These are phyloP conservation scores for Eurypyga helias DNA, from an alignment of 2,113 vertebrate species.

Conservation along the genomic window DNA sequence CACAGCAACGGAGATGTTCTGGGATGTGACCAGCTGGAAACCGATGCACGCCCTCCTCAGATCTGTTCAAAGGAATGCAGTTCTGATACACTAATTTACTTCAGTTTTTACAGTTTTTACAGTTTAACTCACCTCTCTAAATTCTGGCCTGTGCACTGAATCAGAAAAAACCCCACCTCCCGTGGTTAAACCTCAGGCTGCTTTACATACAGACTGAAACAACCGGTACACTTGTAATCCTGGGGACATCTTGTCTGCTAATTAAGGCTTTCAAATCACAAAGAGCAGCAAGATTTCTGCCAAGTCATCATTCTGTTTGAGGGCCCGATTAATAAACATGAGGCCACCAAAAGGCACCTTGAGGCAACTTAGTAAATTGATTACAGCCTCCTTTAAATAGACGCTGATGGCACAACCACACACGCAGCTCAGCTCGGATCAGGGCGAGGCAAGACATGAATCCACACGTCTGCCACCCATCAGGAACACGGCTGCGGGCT, in stretches of 20 bases:
- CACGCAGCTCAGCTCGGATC: background rate
- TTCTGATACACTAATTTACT: background rate
- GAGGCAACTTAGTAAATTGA: background rate
- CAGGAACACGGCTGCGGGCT: background rate
- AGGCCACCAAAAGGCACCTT: constrained; percentile 29
- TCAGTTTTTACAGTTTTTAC: background rate
- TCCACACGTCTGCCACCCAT: background rate
- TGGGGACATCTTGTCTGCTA: background rate
- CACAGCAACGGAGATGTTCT: background rate
- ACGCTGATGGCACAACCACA: constrained; percentile 25
- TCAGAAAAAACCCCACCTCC: background rate
- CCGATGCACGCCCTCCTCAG: constrained; percentile 10
- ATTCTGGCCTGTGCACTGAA: background rate
- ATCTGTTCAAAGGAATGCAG: background rate
- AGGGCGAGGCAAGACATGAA: background rate
- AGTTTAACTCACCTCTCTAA: background rate
- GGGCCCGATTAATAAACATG: constrained; percentile 14
- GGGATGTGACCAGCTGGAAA: constrained; percentile 24
- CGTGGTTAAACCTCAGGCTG: background rate
- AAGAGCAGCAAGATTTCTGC: background rate
- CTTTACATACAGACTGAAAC: background rate
- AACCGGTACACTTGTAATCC: background rate
- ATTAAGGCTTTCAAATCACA: background rate
- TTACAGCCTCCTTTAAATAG: background rate
- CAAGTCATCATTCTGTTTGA: constrained; percentile 30